phyloP scores from a whole-genome alignment of 2,113 vertebrate genomes.

The Elgaria multicarinata region DNA sequence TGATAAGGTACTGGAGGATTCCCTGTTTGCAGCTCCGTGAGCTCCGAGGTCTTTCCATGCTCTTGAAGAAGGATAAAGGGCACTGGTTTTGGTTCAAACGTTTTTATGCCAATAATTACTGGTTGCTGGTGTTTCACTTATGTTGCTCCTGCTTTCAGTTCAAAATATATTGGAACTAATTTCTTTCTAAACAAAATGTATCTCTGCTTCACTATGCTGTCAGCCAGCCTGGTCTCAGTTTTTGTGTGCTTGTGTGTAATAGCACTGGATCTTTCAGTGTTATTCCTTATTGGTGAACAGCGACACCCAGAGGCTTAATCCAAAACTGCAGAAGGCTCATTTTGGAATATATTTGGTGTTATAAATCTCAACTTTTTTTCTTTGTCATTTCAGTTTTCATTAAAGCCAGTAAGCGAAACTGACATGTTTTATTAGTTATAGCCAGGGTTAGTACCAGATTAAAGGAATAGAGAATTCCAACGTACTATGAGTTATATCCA shows the following conservation, averaged over 20 bases:
- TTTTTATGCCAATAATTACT: background rate
- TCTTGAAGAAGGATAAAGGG: background rate
- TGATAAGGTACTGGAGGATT: background rate
- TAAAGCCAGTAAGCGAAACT: background rate
- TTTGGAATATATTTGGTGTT: background rate
- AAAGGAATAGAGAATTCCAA: background rate
- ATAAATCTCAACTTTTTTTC: background rate
- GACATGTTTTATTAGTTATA: background rate
- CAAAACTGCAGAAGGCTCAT: conserved; percentile 54
- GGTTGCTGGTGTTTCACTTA: background rate
- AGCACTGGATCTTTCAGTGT: conserved; percentile 20
- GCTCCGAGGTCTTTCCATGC: conserved; percentile 35
- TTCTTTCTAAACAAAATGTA: background rate
- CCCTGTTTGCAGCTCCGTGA: conserved; percentile 18
- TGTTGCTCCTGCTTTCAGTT: background rate
- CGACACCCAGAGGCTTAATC: conserved; percentile 69
- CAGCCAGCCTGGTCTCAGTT: background rate
- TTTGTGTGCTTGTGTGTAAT: background rate
- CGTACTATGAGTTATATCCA: background rate
- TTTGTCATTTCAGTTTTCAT: background rate
- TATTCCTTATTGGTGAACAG: conserved; percentile 70
- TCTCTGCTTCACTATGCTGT: background rate
- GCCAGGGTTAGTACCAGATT: background rate
- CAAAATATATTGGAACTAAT: background rate
- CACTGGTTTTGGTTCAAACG: background rate